Evolutionary conservation across 2,888 invertebrate genomes (phyloP), one percentile per base, ranked within the genome.

Genomic region (Baccha elongata): DNA sequence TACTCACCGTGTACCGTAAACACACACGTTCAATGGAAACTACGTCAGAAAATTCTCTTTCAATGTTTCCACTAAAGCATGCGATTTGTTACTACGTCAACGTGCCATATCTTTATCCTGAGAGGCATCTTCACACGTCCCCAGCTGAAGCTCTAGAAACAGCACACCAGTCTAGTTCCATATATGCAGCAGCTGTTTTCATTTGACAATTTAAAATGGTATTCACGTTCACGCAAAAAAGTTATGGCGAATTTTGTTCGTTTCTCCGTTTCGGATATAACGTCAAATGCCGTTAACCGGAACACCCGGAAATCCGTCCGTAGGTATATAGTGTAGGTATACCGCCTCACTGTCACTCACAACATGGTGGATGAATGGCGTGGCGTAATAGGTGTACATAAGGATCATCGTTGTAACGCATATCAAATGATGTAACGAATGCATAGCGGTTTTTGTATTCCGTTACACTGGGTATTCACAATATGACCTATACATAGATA

Each of bases 81-180:
- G 76, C 81, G 81, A 83, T 83, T 83, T 83, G 81, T 83, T 71
- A 62, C 46, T 72, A 83, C 81, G 81, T 81, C 53, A 71, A 83
- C 81, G 81, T 81, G 81, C 76, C 76, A 81, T 81, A 81, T 76
- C 76, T 83, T 83, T 78, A 83, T 72, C 78, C 78, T 76, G 71
- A 71, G 69, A 76, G 80, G 71, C 80, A 81, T 69, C 44, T 68
- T 71, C 80, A 13, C 48, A 5, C 32, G 15, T 32, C 11, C 11
- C n/a, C 44, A 17, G 13, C 69, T 32, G 40, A 40, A 32, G 10
- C 23, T 7, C 35, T 23, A 3, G 40, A 55, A 37, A 40, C 15
- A 10, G 6, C n/a, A n/a, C 6, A 19, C 21, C 48, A 48, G 50
- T 11, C 29, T 6, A 19, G n/a, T 26, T n/a, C 17, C 11, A 55